Evolutionary conservation across 2,888 invertebrate species (phyloP).

Genomic region (Margaritifera margaritifera): DNA sequence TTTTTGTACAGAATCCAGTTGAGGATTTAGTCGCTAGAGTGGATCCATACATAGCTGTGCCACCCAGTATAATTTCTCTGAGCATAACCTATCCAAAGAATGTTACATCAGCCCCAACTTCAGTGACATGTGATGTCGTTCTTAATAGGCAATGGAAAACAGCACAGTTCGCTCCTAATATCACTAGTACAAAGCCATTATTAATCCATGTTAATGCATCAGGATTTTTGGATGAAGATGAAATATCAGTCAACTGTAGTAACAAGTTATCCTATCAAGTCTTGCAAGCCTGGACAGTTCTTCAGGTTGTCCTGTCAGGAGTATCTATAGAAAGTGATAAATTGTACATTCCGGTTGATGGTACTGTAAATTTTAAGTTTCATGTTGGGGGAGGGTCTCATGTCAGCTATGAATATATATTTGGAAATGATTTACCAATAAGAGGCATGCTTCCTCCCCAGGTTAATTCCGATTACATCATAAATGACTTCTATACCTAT

Average conservation of each 20-base stretch:
- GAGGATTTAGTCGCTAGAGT: slow-evolving; percentile 26
- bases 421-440: slow-evolving; percentile 29
- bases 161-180: slow-evolving; percentile 4
- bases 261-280: slow-evolving; percentile 38
- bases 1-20: slow-evolving; percentile 40
- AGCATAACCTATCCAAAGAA: slow-evolving; percentile 19
- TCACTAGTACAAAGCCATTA: slow-evolving; percentile 6
- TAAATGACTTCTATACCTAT: slow-evolving; percentile 29
- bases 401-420: slow-evolving; percentile 31
- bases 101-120: slow-evolving; percentile 26
- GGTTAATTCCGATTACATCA: slow-evolving; percentile 17
- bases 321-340: slow-evolving; percentile 22
- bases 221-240: slow-evolving; percentile 25
- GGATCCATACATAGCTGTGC: slow-evolving; percentile 28
- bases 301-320: slow-evolving; percentile 36
- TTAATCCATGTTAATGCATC: slow-evolving; percentile 6
- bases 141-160: slow-evolving; percentile 12
- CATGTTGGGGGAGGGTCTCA: slow-evolving; percentile 34
- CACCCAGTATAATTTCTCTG: slow-evolving; percentile 25
- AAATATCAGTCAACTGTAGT: slow-evolving; percentile 39
- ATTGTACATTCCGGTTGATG: slow-evolving; percentile 28
- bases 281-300: slow-evolving; percentile 28
- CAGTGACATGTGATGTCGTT: slow-evolving; percentile 23
- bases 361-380: slow-evolving; percentile 27
- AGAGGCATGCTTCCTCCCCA: slow-evolving; percentile 17